Base-by-base conservation (phyloP, 64 coral and sea anemone species). In the Actinia equina region DNA sequence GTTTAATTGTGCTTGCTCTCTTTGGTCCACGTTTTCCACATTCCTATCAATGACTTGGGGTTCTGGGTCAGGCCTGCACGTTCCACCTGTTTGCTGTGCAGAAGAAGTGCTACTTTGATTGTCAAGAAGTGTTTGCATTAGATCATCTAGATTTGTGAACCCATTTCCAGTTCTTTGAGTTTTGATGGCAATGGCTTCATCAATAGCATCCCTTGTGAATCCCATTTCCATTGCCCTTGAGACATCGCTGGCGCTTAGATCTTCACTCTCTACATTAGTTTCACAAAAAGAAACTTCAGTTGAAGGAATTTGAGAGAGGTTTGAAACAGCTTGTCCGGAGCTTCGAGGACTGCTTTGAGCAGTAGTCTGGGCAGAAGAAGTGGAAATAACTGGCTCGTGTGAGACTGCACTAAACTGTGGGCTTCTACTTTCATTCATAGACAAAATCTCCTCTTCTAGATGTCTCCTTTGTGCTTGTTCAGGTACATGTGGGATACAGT, bases 101-200 rank as follows among this genome's bases (percentile, higher is more conserved):
- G 56, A 43, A 54, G 69, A 17, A 69, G 25, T 25, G 11, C 25
- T 74, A 74, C 77, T 80, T 45, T 83, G 87, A 77, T 43, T 79
- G 6, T 96, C 88, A 76, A 93, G 62, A 8, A 96, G 91, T 43
- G 94, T 91, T 27, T 92, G 77, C 64, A 89, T 92, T 30, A 93
- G 82, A 64, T 96, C 91, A 53, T 86, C 52, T 11, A 84, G 76
- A 22, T 84, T 82, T 5, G 45, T 44, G 46, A 97, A 97, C 58
- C 74, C 86, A 18, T 52, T 86, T 22, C 94, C 91, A 46, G 91
- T 93, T 2, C 52, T 70, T 79, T 51, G 84, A 51, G 88, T 56
- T 59, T 88, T 84, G 55, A 53, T 46, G 25, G 84, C 58, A 23
- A 93, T 85, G 15, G 86, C 94, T 55, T 93, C 91, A 22, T 97